phyloP scores from a whole-genome alignment of 2,797 vertebrate species.

The Sebastiscus albofasciatus region DNA sequence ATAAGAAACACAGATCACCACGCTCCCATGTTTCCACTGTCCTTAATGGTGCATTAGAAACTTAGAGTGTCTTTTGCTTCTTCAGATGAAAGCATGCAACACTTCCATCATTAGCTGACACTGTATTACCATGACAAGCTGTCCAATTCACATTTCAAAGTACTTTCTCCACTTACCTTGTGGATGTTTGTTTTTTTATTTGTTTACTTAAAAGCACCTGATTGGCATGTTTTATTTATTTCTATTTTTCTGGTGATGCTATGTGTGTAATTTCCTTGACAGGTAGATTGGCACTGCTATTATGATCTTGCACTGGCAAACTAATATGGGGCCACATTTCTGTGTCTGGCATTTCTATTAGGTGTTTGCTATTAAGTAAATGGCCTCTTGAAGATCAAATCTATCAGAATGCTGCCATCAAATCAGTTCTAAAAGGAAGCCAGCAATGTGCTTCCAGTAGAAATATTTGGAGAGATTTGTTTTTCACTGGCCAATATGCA shows the following conservation, averaged over 20 bases:
- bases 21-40: neutral
- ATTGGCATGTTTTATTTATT: neutral
- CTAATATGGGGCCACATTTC: slow-evolving; percentile 9
- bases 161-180: neutral
- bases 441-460: neutral
- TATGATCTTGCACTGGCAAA: neutral
- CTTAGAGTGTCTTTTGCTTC: neutral
- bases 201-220: neutral
- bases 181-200: slow-evolving; percentile 6
- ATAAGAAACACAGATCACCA: neutral
- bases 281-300: slow-evolving; percentile 17
- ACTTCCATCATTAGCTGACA: neutral
- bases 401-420: neutral
- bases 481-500: neutral
- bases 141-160: neutral
- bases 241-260: neutral
- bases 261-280: slow-evolving; percentile 3
- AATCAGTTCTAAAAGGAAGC: slow-evolving; percentile 7
- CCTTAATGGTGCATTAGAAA: neutral
- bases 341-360: slow-evolving; percentile 23
- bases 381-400: slow-evolving; percentile 14
- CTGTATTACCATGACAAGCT: neutral
- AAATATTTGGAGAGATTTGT: neutral
- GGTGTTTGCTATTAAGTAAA: slow-evolving; percentile 33
- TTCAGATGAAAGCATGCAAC: neutral